A percentile compares a stretch with the other conserved stretches of the same genome.
Evolutionary conservation across 2,797 vertebrate species (phyloP).

Genomic region (Netta rufina): DNA sequence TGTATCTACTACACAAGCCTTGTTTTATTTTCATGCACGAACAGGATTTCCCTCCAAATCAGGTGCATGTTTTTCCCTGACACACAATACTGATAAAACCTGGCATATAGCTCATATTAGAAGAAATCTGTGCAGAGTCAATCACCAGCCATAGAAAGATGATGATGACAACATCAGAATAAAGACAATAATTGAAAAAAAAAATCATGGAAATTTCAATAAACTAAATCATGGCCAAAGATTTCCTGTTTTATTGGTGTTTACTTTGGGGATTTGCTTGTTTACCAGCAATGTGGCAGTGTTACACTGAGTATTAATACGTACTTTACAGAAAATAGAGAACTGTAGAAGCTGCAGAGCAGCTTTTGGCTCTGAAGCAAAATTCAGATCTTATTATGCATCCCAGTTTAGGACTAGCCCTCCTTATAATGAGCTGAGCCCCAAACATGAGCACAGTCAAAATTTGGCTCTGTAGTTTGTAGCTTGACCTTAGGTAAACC

Average conservation of each 20-base stretch:
- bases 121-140: neutral
- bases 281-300: neutral
- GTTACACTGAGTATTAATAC: neutral
- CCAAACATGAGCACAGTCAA: neutral
- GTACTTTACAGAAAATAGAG: slow-evolving; percentile 1
- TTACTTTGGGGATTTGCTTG: slow-evolving; percentile 7
- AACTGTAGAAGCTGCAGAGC: slow-evolving; percentile 9
- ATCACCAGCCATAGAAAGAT: neutral
- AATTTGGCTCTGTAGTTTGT: neutral
- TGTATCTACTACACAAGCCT: neutral
- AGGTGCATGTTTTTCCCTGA: neutral
- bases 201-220: neutral
- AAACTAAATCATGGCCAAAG: neutral
- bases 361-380: slow-evolving; percentile 18
- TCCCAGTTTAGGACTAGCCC: neutral
- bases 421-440: neutral
- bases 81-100: neutral
- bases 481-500: slow-evolving; percentile 56
- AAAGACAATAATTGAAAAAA: neutral
- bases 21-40: neutral
- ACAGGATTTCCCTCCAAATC: neutral
- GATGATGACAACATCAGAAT: neutral
- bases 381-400: slow-evolving; percentile 44
- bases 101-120: neutral
- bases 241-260: neutral